phyloP scores from a whole-genome alignment of 2,113 vertebrate species.

The Pygoscelis antarcticus region DNA sequence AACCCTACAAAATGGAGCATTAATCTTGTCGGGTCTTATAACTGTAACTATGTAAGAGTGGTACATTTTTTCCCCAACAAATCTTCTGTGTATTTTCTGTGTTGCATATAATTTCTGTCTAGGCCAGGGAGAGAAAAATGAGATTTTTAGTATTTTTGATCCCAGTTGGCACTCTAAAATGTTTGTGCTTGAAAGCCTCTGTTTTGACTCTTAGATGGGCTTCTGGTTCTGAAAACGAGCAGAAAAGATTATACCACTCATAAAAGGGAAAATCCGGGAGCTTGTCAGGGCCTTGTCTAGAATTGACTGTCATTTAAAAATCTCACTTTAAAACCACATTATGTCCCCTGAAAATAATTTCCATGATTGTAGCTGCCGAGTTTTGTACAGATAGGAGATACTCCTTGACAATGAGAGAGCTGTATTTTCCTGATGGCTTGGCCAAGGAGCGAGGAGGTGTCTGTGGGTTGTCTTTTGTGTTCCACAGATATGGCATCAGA shows the following conservation, averaged over 20 bases:
- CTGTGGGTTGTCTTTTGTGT: background rate
- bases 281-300: background rate
- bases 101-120: background rate
- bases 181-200: background rate
- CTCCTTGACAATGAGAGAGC: background rate
- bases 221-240: background rate
- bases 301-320: background rate
- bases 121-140: background rate
- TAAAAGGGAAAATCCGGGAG: background rate
- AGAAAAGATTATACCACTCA: background rate
- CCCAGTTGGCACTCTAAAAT: background rate
- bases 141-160: background rate
- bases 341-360: background rate
- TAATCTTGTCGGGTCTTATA: background rate
- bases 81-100: background rate
- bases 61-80: rapidly evolving
- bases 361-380: background rate
- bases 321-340: background rate
- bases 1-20: background rate
- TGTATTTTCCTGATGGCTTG: background rate
- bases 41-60: background rate
- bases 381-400: background rate
- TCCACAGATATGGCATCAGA: background rate
- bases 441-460: background rate
- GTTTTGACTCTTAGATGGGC: background rate